These are phyloP conservation scores for Abrostola tripartita DNA, from an alignment of 2,888 invertebrate genomes.

Conservation along the genomic window DNA sequence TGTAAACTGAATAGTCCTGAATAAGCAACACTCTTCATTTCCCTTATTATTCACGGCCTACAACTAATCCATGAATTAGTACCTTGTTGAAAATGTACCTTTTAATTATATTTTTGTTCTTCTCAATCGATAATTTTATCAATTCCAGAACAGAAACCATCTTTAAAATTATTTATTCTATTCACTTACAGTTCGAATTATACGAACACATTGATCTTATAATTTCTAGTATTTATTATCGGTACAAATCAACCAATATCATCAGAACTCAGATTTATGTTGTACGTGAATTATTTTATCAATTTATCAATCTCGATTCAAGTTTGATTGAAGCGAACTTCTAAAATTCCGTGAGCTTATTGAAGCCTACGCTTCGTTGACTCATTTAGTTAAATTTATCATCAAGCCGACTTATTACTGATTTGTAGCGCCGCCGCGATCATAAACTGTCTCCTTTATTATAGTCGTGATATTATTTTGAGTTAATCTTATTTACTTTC, in stretches of 20 bases:
- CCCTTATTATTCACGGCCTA: slow-evolving; percentile 1
- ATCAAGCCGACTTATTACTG: slow-evolving; percentile 56
- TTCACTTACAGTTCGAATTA: background rate
- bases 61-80: background rate
- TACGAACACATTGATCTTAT: slow-evolving; percentile 24
- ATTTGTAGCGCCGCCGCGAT: slow-evolving; percentile 44
- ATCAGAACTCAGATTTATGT: slow-evolving; percentile 21
- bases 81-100: background rate
- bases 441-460: slow-evolving; percentile 56
- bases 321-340: slow-evolving; percentile 39
- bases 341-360: slow-evolving; percentile 42
- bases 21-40: slow-evolving; percentile 6
- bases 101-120: background rate
- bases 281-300: slow-evolving; percentile 42
- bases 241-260: slow-evolving; percentile 17
- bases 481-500: slow-evolving; percentile 60
- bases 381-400: slow-evolving; percentile 60
- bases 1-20: slow-evolving; percentile 14
- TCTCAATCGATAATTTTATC: slow-evolving; percentile 1
- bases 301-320: slow-evolving; percentile 48
- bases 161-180: slow-evolving; percentile 2
- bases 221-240: slow-evolving; percentile 21
- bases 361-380: slow-evolving; percentile 54
- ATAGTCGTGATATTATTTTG: slow-evolving; percentile 54
- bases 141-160: background rate